Evolutionary conservation across 1,140 invertebrate species (phyloP).

Genomic region (Cydia splendana): DNA sequence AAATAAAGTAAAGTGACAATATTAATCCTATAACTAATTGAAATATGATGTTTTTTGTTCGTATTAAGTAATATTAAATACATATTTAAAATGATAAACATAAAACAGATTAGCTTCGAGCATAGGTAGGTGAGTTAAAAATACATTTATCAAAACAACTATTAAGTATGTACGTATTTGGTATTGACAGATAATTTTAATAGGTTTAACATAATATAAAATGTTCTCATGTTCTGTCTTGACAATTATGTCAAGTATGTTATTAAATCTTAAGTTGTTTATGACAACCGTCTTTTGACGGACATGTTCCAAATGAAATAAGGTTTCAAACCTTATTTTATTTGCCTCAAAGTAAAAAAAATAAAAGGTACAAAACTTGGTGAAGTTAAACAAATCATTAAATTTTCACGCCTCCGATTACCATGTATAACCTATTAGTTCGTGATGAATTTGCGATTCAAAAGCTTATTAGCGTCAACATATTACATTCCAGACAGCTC

Average conservation of each 20-base stretch:
- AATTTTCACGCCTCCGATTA: background rate
- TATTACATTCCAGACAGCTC: constrained; percentile 34
- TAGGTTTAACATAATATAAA: no score
- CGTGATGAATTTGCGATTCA: constrained; percentile 28
- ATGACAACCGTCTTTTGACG: no score
- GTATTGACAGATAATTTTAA: no score
- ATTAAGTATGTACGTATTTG: no score
- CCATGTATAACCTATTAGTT: background rate
- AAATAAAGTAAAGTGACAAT: background rate
- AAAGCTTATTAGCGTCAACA: constrained; percentile 25
- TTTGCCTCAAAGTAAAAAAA: no score
- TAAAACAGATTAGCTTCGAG: background rate
- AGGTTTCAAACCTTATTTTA: no score
- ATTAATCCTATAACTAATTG: constrained; percentile 17
- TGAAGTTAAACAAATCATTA: background rate
- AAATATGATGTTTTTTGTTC: background rate
- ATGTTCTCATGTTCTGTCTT: no score
- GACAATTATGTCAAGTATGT: no score
- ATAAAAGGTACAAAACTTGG: background rate
- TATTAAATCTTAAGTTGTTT: no score
- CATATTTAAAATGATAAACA: background rate
- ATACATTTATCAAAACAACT: no score
- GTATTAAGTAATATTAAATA: background rate
- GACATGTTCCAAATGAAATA: no score
- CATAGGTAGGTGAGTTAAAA: no score